Base-by-base conservation (phyloP, 2,888 invertebrate genomes). In the Cryptus viduatorius region DNA sequence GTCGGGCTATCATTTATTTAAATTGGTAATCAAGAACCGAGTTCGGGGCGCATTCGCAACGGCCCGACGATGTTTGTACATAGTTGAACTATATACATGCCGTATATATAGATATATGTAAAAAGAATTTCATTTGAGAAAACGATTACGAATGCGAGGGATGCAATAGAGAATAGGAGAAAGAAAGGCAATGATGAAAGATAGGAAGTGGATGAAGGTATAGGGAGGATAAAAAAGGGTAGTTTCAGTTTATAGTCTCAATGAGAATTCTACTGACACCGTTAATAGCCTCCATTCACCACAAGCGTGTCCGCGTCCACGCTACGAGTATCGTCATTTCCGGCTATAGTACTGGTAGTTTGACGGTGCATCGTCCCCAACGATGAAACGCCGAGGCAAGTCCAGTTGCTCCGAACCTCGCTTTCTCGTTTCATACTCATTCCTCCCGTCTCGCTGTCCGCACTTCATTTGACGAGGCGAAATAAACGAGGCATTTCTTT, bases 1-100 rank as follows among this genome's bases (percentile, higher is more conserved):
- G 89, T 90, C 90, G 88, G 87, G 72, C 89, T 86, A 90, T 91
- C 90, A 89, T 92, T 93, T 91, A 90, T 91, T 90, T 90, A 91
- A 92, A 92, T 92, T 89, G 91, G 88, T 88, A 88, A 87, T 87
- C 86, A 88, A 85, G 79, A 86, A 87, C 83, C 81, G 67, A 79
- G 80, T 67, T 29, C 64, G 59, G 67, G 65, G 64, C 56, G 29
- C 31, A 14, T 44, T 31, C 75, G 61, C 16, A 31, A 31, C 44
- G n/a, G 56, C 19, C 56, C 68, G 59, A 65, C 59, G 59, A 76
- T 68, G 82, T 50, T 68, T 50, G 46, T 78, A 61, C 31, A 59
- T 37, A 61, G 46, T 53, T 31, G 10, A 53, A 31, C 50, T 64
- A 42, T 73, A 64, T 29, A 16, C 44, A 61, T n/a, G n/a, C 50